Conservation (phyloP, 2,797 vertebrate species). For the Neomorphus geoffroyi region DNA sequence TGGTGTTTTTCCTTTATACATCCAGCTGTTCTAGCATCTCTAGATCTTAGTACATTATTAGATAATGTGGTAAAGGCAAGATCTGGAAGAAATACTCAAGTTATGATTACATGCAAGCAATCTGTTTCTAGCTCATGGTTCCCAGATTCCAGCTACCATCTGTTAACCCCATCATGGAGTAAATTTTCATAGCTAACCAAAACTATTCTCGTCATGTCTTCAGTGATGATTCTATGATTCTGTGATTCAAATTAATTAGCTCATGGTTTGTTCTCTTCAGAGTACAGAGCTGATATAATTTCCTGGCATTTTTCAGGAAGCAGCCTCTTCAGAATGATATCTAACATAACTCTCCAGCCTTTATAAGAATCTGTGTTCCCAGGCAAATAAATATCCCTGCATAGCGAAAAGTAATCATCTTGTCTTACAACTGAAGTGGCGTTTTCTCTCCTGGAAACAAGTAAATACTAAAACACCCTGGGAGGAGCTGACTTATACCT, state of each 20-base stretch:
- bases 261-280: not conserved
- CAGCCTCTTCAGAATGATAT: not conserved
- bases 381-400: not conserved
- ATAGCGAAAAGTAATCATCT: not conserved
- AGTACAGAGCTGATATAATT: not conserved
- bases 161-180: not conserved
- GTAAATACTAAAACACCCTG: not conserved
- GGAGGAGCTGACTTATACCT: not conserved
- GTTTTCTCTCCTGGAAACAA: not conserved
- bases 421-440: not conserved
- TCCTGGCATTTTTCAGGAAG: not conserved
- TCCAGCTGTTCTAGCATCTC: not conserved
- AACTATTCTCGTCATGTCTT: not conserved
- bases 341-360: not conserved
- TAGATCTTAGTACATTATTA: not conserved
- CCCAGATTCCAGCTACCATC: not conserved
- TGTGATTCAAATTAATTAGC: not conserved
- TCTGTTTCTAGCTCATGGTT: not conserved
- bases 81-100: not conserved
- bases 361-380: not conserved
- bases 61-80: not conserved
- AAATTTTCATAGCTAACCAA: not conserved
- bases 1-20: not conserved
- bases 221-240: not conserved
- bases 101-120: not conserved